Evolutionary conservation across 37 sponge, comb jelly and placozoan genomes (phyloP), one percentile per base, ranked within the genome.

Genomic region (Beroe ovata): DNA sequence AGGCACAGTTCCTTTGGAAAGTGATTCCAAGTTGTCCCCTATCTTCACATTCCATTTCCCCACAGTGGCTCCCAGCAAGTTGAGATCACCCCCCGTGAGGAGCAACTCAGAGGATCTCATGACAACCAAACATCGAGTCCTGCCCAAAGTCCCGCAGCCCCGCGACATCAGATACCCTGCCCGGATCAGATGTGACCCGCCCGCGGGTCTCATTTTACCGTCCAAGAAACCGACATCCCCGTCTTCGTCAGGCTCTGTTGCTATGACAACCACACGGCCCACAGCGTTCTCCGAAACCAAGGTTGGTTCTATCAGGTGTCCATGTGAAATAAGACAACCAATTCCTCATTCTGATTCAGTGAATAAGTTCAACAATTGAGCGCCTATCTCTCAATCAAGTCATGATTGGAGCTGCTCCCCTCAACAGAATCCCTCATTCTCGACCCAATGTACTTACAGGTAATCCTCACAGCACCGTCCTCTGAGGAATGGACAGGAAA

Each of bases 31-130:
- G n/a, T n/a, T n/a, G n/a, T n/a, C n/a, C n/a, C n/a, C n/a, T n/a
- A n/a, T n/a, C n/a, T n/a, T n/a, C n/a, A n/a, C n/a, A n/a, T n/a
- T n/a, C n/a, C n/a, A n/a, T n/a, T 47, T 47, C 11, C 11, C 54
- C 54, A 11, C 54, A 47, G 54, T 47, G 54, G n/a, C n/a, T n/a
- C 54, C 54, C 11, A 47, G 54, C 54, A 47, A 47, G 54, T 47
- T 47, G 11, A 47, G 11, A n/a, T n/a, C n/a, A 47, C 54, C 54
- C 54, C 54, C 69, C 2, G 69, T 30, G 0, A 42, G 84, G 23
- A 77, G 84, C 25, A 77, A 77, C 84, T 77, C 84, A 8, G 84
- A 77, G 47, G 84, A 77, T 25, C 28, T 77, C 25, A 77, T 11
- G 8, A 29, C 21, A 0, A 77, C 84, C 19, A 77, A 77, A 42